phyloP scores from a whole-genome alignment of 1,140 invertebrate genomes.

The Drosophila azteca region DNA sequence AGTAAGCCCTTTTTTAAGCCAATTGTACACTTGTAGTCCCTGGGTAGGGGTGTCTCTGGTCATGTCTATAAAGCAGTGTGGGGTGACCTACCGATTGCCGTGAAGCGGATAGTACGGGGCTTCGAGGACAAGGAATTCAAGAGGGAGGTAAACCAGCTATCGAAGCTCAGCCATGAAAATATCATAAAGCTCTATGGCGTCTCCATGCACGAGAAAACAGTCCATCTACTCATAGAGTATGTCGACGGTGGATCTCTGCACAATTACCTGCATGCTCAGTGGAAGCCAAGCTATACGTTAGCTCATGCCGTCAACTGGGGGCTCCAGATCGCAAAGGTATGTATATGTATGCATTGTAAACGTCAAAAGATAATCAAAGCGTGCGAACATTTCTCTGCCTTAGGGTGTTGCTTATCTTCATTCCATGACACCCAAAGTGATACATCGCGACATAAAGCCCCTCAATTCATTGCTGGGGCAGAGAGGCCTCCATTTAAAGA shows the following conservation, averaged over 20 bases:
- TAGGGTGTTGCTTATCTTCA: slow-evolving; percentile 96
- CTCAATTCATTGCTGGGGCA: slow-evolving; percentile 94
- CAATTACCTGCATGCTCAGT: slow-evolving; percentile 93
- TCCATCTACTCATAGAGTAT: slow-evolving; percentile 98
- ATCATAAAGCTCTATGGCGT: slow-evolving; percentile 96
- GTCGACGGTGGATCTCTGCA: slow-evolving; percentile 97
- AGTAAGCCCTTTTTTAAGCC: neutral
- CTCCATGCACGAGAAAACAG: slow-evolving; percentile 88
- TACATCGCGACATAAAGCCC: slow-evolving; percentile 98
- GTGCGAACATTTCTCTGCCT: slow-evolving; percentile 21
- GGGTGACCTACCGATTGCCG: slow-evolving; percentile 86
- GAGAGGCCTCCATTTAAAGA: slow-evolving; percentile 94
- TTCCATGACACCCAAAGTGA: slow-evolving; percentile 96
- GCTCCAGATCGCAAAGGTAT: slow-evolving; percentile 92
- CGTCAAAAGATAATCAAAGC: no score
- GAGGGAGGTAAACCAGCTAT: slow-evolving; percentile 92
- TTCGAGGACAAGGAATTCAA: slow-evolving; percentile 86
- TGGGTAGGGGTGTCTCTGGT: slow-evolving; percentile 97
- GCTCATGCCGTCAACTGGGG: slow-evolving; percentile 97
- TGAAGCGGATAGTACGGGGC: slow-evolving; percentile 92
- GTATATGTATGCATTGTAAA: slow-evolving; percentile 52
- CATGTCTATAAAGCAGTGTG: slow-evolving; percentile 92
- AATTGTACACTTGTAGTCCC: slow-evolving; percentile 85
- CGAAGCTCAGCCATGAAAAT: slow-evolving; percentile 94
- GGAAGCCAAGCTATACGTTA: slow-evolving; percentile 90